Base-by-base conservation (phyloP, 2,797 vertebrate species). In the Acropternis orthonyx region DNA sequence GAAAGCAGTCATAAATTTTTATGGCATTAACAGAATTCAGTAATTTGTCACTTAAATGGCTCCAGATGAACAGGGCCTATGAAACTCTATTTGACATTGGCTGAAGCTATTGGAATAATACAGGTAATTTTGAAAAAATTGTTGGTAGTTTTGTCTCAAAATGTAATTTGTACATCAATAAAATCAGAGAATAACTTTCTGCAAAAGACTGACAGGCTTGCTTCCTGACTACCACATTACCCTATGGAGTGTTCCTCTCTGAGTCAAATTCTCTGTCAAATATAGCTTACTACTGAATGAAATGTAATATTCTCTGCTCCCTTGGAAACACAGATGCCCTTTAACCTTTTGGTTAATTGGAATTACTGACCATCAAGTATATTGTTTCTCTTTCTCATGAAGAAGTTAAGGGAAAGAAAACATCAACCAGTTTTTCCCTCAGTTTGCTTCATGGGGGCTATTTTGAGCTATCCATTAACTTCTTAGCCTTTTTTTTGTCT, bases 1-100 rank as follows among this genome's bases (percentile, higher is more conserved):
- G 80, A 95, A 93, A 94, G 88, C 28, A 84, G 62, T 44, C 63
- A 88, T 94, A 93, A 91, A 94, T 94, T 95, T 96, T 93, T 79
- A 90, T 44, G 69, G 55, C 48, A 67, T 95, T 93, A 96, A 67
- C 80, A 84, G 71, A 90, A 93, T 85, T 90, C 44, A 82, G 74
- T 81, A 61, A 94, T 96, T 79, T 93, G 51, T 94, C 95, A 94
- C 83, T 86, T 69, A 92, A 32, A 78, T 67, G 24, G 48, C 23
- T 81, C 59, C 54, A 66, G 28, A 84, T 37, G 44, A 91, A 56
- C 30, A 66, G 30, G 51, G 32, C 16, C 87, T 67, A 10, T 52
- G 69, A 88, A 86, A 92, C 18, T 37, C 41, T 61, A 23, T 78
- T 82, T 68, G 69, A 76, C n/a, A 63, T 55, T 58, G 66, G 54